Conservation (phyloP, 2,888 invertebrate genomes). For the Drosophila koepferae region DNA sequence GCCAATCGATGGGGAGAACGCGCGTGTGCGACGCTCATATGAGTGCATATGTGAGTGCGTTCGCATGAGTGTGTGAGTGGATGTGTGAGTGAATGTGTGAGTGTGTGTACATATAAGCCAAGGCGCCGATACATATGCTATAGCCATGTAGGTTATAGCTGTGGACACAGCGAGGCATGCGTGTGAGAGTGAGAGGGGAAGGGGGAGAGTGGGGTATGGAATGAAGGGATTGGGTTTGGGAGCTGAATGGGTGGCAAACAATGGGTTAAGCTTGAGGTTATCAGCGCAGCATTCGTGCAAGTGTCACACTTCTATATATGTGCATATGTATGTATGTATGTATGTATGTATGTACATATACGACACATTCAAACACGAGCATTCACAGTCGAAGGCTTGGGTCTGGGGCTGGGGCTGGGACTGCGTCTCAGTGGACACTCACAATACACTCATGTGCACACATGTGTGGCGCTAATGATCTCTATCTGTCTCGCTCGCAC, state of each 20-base stretch:
- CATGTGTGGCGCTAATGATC: conserved; percentile 55
- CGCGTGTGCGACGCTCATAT: conserved; percentile 74
- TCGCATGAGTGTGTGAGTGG: conserved; percentile 7
- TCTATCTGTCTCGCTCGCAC: conserved; percentile 43
- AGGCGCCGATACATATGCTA: conserved; percentile 72
- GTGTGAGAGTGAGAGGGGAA: conserved; percentile 12
- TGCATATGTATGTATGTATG: background rate
- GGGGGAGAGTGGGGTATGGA: background rate
- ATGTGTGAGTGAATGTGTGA: background rate
- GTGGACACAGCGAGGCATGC: conserved; percentile 43
- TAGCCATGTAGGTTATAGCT: conserved; percentile 46
- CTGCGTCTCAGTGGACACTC: conserved; percentile 59
- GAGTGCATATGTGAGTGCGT: conserved; percentile 41
- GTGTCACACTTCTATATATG: conserved; percentile 26
- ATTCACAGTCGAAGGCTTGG: conserved; percentile 4
- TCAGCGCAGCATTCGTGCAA: conserved; percentile 31
- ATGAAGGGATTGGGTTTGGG: background rate
- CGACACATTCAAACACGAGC: conserved; percentile 9
- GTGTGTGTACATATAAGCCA: conserved; percentile 57
- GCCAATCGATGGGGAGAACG: conserved; percentile 77
- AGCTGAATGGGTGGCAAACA: conserved; percentile 5
- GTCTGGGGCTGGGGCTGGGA: conserved; percentile 8
- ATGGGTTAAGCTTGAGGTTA: conserved; percentile 64
- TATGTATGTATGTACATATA: background rate
- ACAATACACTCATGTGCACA: conserved; percentile 23